Percentiles rank a stretch among this genome's conserved stretches.
These are phyloP conservation scores for Antheraea assamensis DNA, from an alignment of 2,888 invertebrate species.

Conservation along the genomic window DNA sequence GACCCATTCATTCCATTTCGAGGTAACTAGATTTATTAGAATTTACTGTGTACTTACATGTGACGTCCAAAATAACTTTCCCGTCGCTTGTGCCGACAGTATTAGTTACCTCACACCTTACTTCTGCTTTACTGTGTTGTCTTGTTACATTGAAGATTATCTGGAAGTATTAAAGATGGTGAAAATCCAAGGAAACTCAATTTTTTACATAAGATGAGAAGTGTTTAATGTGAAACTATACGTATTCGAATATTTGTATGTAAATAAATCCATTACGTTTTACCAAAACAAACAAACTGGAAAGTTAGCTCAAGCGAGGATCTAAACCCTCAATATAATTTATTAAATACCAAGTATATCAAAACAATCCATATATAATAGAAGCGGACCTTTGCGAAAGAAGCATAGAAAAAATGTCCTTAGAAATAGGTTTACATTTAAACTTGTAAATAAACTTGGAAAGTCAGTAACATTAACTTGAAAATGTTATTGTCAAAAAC, in stretches of 20 bases:
- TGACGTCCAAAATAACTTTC: slow-evolving; percentile 91
- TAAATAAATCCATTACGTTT: no score
- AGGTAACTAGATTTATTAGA: neutral
- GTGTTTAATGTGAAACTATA: no score
- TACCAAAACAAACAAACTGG: no score
- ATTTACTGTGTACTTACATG: slow-evolving; percentile 87
- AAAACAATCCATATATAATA: neutral
- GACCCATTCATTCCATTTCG: slow-evolving; percentile 7
- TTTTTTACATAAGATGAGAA: neutral
- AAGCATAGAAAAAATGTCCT: neutral
- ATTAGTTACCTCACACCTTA: slow-evolving; percentile 96
- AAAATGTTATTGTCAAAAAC: neutral
- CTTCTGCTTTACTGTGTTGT: slow-evolving; percentile 91
- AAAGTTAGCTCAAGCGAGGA: no score
- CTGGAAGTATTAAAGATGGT: slow-evolving; percentile 53
- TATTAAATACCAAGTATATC: no score
- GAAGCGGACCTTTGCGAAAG: neutral
- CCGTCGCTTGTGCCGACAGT: slow-evolving; percentile 94
- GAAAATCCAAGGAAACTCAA: neutral
- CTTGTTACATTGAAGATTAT: slow-evolving; percentile 91
- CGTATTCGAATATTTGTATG: no score
- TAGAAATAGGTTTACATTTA: neutral
- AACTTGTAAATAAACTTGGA: neutral
- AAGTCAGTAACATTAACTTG: slow-evolving; percentile 4
- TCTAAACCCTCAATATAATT: no score